phyloP scores from a whole-genome alignment of 1,140 invertebrate genomes.

The Cotesia chilonis region DNA sequence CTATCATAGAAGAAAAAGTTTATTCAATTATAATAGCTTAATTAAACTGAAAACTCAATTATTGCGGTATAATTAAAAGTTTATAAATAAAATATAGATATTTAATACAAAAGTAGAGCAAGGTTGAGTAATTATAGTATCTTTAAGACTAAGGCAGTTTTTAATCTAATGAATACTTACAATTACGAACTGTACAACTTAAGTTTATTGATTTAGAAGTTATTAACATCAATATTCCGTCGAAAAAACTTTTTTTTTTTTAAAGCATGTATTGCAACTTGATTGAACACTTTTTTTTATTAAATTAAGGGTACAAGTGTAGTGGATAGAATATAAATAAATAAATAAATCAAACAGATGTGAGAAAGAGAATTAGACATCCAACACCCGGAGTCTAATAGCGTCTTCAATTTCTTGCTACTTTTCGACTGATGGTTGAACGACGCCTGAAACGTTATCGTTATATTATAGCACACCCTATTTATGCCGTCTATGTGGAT shows the following conservation, averaged over 20 bases:
- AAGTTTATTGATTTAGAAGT: slow-evolving; percentile 39
- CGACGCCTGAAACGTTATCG: slow-evolving; percentile 34
- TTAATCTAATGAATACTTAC: slow-evolving; percentile 48
- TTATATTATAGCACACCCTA: slow-evolving; percentile 31
- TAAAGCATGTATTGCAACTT: too few relatives aligned
- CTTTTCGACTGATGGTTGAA: slow-evolving; percentile 30
- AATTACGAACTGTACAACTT: slow-evolving; percentile 39
- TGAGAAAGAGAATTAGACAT: slow-evolving; percentile 45
- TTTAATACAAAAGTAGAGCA: slow-evolving; percentile 10
- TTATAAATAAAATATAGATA: background rate
- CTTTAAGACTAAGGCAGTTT: slow-evolving; percentile 37
- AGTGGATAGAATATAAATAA: background rate
- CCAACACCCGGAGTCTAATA: slow-evolving; percentile 56
- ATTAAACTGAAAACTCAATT: too few relatives aligned
- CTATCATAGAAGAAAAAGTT: too few relatives aligned
- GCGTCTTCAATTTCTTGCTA: slow-evolving; percentile 31
- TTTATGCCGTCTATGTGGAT: slow-evolving; percentile 43
- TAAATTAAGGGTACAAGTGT: slow-evolving; percentile 4
- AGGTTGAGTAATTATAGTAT: slow-evolving; percentile 7
- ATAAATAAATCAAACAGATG: slow-evolving; percentile 25
- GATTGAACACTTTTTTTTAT: too few relatives aligned
- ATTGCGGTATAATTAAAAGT: background rate
- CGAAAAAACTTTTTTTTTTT: background rate
- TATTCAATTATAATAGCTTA: too few relatives aligned
- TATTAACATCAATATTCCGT: background rate